These are phyloP conservation scores for Rhingia campestris DNA, from an alignment of 2,888 invertebrate species.

Conservation along the genomic window DNA sequence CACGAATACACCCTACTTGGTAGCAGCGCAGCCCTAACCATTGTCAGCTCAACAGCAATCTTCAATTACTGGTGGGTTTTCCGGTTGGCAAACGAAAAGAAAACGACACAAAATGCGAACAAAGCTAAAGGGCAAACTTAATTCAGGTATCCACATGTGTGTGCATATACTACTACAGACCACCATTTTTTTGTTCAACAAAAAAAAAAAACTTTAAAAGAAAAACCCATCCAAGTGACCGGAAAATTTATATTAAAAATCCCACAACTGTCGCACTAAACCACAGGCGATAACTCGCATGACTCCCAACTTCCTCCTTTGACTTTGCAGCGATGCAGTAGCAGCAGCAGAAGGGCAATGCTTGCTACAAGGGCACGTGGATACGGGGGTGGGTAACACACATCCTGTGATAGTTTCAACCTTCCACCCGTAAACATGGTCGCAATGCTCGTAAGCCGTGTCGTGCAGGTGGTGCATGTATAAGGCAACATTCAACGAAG, in stretches of 20 bases:
- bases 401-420: constrained; percentile 11
- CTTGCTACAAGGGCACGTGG: constrained; percentile 35
- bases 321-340: constrained; percentile 46
- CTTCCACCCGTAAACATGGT: constrained; percentile 31
- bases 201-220: constrained; percentile 41
- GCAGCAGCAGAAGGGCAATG: no score
- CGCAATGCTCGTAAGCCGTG: constrained; percentile 31
- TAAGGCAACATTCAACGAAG: constrained; percentile 47
- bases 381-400: not conserved
- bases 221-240: constrained; percentile 68
- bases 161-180: not conserved
- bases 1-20: constrained; percentile 9
- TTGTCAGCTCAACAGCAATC: constrained; percentile 56
- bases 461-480: constrained; percentile 47
- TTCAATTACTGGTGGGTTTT: constrained; percentile 62
- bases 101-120: constrained; percentile 26
- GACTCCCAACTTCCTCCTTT: constrained; percentile 66
- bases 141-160: constrained; percentile 45
- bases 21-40: constrained; percentile 33
- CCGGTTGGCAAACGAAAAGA: constrained; percentile 28
- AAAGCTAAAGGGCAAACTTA: constrained; percentile 58
- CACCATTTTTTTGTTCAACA: constrained; percentile 8
- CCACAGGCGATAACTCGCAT: constrained; percentile 73
- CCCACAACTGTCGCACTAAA: constrained; percentile 73
- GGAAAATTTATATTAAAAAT: constrained; percentile 74